Base-by-base conservation (phyloP, 2,113 vertebrate genomes). In the Stictonetta naevosa region DNA sequence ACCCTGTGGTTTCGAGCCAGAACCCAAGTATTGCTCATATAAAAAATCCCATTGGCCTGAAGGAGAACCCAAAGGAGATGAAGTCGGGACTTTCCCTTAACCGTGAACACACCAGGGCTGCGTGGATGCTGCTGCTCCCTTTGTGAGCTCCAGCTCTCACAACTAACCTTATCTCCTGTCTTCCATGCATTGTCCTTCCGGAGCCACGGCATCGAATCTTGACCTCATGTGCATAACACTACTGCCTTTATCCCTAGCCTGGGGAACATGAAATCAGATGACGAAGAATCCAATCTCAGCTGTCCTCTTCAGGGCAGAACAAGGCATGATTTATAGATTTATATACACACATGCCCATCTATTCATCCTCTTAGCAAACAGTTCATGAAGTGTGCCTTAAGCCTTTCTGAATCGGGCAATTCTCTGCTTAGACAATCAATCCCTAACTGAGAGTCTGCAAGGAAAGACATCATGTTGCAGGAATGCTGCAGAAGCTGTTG, bases 381-480 rank as follows among this genome's bases (percentile, higher is more conserved):
- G 59, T 84, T 94, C 91, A 93, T 90, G 84, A 94, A 96, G 90
- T 36, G 56, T 80, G 90, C 90, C 89, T 93, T 66, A 83, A 95
- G 88, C 77, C 73, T 76, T 86, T 95, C 79, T 97, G 96, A 97
- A 97, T 96, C 18, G 31, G 80, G 91, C 93, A 80, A 96, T 97
- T 96, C 96, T 95, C 88, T 90, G 78, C 79, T 78, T 17, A 48
- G 86, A 97, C 85, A 97, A 96, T 95, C 93, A 68, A 79, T 76
- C 81, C 90, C 74, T 95, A 89, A 88, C 84, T 64, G 89, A 48
- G 50, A 90, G 90, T 68, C 73, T 83, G 81, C 73, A 93, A 78
- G 82, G 80, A 94, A 96, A 96, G 95, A 95, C 86, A 94, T 96
- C 93, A 94, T 91, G 68, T 94, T 59, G 33, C 95, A 88, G 58